Base-by-base conservation (phyloP, 2,113 vertebrate species). In the Pachypanchax playfairii region DNA sequence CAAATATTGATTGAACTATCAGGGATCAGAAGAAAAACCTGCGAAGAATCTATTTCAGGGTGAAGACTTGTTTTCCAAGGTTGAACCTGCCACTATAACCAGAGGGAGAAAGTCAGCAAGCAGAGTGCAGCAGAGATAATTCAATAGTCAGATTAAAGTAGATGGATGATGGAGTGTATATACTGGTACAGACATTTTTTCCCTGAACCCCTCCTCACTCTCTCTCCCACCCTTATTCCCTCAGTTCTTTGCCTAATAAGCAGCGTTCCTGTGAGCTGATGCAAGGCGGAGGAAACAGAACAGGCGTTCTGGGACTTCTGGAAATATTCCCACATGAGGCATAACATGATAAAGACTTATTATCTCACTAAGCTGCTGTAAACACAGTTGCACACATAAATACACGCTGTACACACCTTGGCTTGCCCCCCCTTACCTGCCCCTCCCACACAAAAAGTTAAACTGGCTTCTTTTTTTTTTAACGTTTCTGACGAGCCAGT, bases 201-300 rank as follows among this genome's bases (percentile, higher is more conserved):
- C 26, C 12, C 55, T 38, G 18, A 61, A 53, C 42, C 70, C 61
- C 53, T 41, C 38, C 85, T 29, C 28, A 5, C 28, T 7, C 62
- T 63, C 73, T 71, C 76, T 81, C 83, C 77, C 73, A 76, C 80
- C 65, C 79, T 68, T 88, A 85, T 85, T 88, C 76, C 84, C 80
- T 88, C 80, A 85, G 83, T 88, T 84, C 88, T 91, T 88, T 90
- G 84, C 88, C 89, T 92, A 93, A 91, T 92, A 91, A 91, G 90
- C 82, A 77, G 84, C 86, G 85, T 91, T 91, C 88, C 85, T 87
- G 85, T 70, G 66, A 90, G 92, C 90, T 92, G 91, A 92, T 88
- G 92, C 91, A 91, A 91, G 90, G 81, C 89, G 85, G 80, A 81
- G 86, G 91, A 92, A 90, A 90, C 82, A 86, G 85, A 93, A 92